These are phyloP conservation scores for Australoheros scitulus DNA, from an alignment of 2,113 vertebrate species.

Conservation along the genomic window DNA sequence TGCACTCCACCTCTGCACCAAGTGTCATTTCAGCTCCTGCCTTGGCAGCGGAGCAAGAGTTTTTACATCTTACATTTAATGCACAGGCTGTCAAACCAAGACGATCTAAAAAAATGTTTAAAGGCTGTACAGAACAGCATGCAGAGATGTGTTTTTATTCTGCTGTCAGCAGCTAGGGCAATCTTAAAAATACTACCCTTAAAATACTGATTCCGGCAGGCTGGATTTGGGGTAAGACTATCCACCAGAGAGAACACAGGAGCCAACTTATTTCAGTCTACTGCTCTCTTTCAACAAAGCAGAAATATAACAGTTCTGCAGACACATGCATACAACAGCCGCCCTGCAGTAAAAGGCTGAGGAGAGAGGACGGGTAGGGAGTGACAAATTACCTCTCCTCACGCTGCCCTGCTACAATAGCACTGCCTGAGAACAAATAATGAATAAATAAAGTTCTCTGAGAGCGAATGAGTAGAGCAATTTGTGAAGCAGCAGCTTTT, in stretches of 20 bases:
- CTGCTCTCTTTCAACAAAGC: constrained; percentile 14
- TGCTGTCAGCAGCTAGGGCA: not conserved
- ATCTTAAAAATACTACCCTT: not conserved
- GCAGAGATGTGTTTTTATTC: not conserved
- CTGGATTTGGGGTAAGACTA: not conserved
- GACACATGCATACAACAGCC: constrained; percentile 6
- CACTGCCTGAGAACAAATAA: constrained; percentile 61
- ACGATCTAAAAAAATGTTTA: not conserved
- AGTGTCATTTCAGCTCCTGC: not conserved
- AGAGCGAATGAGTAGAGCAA: constrained; percentile 56
- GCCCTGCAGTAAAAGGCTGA: constrained; percentile 20
- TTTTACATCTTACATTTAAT: not conserved
- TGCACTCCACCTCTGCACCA: not conserved
- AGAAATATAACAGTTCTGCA: constrained; percentile 27
- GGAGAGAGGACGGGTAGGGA: not conserved
- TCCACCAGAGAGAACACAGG: not conserved
- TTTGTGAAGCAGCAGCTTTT: constrained; percentile 43
- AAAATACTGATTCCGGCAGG: not conserved
- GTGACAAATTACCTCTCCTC: constrained; percentile 66
- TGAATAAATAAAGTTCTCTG: constrained; percentile 74
- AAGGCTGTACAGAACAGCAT: not conserved
- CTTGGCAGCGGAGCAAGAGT: not conserved
- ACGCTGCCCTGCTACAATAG: constrained; percentile 56
- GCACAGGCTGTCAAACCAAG: constrained; percentile 6
- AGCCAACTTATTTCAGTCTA: constrained; percentile 1